phyloP scores from a whole-genome alignment of 23 tunicate species.

The Halocynthia roretzi region DNA sequence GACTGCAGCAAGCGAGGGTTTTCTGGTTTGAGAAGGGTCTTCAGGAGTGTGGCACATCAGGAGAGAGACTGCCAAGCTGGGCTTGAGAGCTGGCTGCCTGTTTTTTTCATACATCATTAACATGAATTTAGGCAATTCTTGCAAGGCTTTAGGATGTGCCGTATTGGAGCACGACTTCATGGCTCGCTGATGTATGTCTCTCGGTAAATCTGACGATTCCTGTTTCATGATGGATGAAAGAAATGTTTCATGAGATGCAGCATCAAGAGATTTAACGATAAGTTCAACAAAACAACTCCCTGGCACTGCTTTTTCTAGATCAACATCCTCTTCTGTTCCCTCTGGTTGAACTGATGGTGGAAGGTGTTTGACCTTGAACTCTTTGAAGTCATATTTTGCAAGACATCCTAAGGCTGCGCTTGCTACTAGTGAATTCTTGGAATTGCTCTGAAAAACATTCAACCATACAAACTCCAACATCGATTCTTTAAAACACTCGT shows the following conservation, averaged over 20 bases:
- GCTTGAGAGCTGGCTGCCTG: conserved; percentile 58
- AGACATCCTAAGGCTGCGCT: conserved; percentile 31
- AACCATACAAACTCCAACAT: conserved; percentile 40
- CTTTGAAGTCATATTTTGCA: conserved; percentile 27
- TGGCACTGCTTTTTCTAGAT: conserved; percentile 26
- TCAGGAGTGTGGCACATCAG: conserved; percentile 32
- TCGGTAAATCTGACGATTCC: conserved; percentile 51
- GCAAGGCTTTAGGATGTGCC: conserved; percentile 18
- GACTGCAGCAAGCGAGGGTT: conserved; percentile 14
- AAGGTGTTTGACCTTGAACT: conserved; percentile 36
- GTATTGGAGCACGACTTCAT: conserved; percentile 24
- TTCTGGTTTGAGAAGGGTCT: conserved; percentile 12
- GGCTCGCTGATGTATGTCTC: conserved; percentile 70
- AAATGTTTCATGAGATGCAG: conserved; percentile 28
- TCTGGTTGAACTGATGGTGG: conserved; percentile 34
- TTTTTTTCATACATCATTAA: conserved; percentile 44
- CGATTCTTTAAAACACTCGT: conserved; percentile 10
- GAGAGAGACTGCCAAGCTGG: conserved; percentile 32
- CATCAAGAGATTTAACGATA: neutral
- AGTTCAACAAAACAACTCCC: conserved; percentile 16
- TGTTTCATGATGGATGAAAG: conserved; percentile 24
- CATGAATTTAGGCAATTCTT: conserved; percentile 34
- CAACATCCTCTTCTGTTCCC: conserved; percentile 11
- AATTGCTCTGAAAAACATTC: neutral
- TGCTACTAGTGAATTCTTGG: neutral